Conservation (phyloP, 1,140 invertebrate genomes). For the Oreohelix idahoensis region DNA sequence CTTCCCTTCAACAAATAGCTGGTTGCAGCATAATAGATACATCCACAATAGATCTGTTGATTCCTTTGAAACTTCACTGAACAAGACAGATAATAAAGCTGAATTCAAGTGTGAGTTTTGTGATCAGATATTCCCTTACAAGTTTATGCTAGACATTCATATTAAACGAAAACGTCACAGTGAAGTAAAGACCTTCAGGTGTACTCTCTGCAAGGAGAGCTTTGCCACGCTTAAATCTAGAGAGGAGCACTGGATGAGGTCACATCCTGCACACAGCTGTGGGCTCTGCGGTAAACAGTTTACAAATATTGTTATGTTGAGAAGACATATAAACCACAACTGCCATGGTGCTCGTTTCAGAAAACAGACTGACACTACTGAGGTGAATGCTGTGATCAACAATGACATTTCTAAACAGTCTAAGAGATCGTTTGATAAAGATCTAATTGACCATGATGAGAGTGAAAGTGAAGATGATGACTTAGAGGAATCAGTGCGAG, state of each 20-base stretch:
- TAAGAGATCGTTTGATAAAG: background rate
- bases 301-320: slow-evolving; percentile 34
- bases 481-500: background rate
- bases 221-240: slow-evolving; percentile 24
- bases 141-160: slow-evolving; percentile 34
- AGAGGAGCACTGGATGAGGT: slow-evolving; percentile 37
- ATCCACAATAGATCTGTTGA: slow-evolving; percentile 12
- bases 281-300: slow-evolving; percentile 31
- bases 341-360: slow-evolving; percentile 36
- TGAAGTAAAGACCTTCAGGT: slow-evolving; percentile 27
- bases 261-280: slow-evolving; percentile 32
- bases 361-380: background rate
- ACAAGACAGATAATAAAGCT: background rate
- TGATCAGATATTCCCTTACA: slow-evolving; percentile 27
- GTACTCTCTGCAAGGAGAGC: slow-evolving; percentile 29
- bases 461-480: slow-evolving; percentile 4
- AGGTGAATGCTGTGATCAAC: background rate
- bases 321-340: slow-evolving; percentile 30
- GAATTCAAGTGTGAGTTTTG: slow-evolving; percentile 25
- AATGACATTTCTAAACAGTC: background rate
- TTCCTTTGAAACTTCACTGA: background rate
- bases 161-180: slow-evolving; percentile 32
- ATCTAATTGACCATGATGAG: background rate
- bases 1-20: slow-evolving; percentile 15
- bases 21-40: slow-evolving; percentile 24